phyloP scores from a whole-genome alignment of 2,113 vertebrate genomes.

The Rhea pennata region DNA sequence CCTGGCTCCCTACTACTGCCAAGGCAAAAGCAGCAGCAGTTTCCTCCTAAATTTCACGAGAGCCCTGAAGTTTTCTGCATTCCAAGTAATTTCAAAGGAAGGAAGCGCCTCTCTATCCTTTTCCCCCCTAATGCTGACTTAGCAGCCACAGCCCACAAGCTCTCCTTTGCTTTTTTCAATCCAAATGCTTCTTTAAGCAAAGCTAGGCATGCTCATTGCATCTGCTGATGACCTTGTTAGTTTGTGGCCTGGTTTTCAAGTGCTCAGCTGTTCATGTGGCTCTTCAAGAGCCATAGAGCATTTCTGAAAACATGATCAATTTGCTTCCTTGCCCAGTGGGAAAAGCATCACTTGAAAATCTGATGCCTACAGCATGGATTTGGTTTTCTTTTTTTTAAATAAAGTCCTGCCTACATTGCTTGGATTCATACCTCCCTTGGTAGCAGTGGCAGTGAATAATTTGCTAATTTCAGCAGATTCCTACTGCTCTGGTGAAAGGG shows the following conservation, averaged over 20 bases:
- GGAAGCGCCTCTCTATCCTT: background rate
- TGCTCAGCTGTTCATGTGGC: background rate
- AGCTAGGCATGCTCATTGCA: background rate
- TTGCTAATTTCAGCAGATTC: background rate
- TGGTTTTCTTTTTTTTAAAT: background rate
- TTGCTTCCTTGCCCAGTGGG: background rate
- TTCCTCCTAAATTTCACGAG: background rate
- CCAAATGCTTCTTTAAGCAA: background rate
- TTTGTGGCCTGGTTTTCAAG: background rate
- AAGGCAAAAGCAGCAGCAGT: background rate
- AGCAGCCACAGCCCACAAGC: slow-evolving; percentile 7
- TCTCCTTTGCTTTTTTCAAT: background rate
- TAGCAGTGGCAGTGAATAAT: background rate
- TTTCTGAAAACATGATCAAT: background rate
- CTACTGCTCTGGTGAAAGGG: background rate
- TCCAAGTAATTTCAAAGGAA: background rate
- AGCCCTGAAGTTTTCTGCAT: background rate
- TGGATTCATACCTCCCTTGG: background rate
- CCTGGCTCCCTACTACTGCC: background rate
- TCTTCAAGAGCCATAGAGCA: background rate
- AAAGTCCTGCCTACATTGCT: background rate
- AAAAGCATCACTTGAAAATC: background rate
- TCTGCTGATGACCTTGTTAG: background rate
- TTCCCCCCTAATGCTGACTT: slow-evolving; percentile 35
- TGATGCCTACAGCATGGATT: background rate